Conservation (phyloP, 2,888 invertebrate genomes). For the Amphipyra tragopoginis region DNA sequence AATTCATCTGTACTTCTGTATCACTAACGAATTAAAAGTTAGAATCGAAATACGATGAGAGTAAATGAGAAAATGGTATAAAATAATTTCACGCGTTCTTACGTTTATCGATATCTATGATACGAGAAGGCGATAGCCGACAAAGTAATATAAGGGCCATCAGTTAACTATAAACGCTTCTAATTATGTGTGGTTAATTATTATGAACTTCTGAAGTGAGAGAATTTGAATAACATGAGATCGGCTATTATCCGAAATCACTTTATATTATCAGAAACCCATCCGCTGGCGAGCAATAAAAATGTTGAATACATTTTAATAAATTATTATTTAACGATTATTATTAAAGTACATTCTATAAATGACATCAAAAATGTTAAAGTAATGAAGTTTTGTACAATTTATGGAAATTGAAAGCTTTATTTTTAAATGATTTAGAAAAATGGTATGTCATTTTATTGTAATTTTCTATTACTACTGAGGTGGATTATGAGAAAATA, state of each 20-base stretch:
- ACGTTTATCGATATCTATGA: slow-evolving; percentile 15
- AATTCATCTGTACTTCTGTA: neutral
- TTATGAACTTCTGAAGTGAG: slow-evolving; percentile 31
- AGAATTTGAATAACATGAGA: slow-evolving; percentile 54
- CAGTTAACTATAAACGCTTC: slow-evolving; percentile 40
- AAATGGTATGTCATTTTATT: slow-evolving; percentile 30
- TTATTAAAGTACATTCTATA: slow-evolving; percentile 30
- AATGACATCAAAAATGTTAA: slow-evolving; percentile 27
- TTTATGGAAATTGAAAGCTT: slow-evolving; percentile 46
- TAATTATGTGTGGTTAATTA: slow-evolving; percentile 47
- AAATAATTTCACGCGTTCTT: slow-evolving; percentile 15
- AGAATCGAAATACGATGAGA: neutral
- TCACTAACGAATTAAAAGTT: neutral
- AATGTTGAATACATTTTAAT: slow-evolving; percentile 54
- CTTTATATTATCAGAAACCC: slow-evolving; percentile 42
- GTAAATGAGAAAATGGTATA: neutral
- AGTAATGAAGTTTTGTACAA: slow-evolving; percentile 14
- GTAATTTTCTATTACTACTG: slow-evolving; percentile 33
- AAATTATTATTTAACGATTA: slow-evolving; percentile 50
- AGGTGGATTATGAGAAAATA: slow-evolving; percentile 16
- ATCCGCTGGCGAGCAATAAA: slow-evolving; percentile 44
- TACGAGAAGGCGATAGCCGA: slow-evolving; percentile 19
- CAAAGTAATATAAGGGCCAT: slow-evolving; percentile 44
- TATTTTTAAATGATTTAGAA: slow-evolving; percentile 5
- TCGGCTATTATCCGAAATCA: slow-evolving; percentile 36